Base-by-base conservation (phyloP, 2,113 vertebrate species). In the Pagrus major region DNA sequence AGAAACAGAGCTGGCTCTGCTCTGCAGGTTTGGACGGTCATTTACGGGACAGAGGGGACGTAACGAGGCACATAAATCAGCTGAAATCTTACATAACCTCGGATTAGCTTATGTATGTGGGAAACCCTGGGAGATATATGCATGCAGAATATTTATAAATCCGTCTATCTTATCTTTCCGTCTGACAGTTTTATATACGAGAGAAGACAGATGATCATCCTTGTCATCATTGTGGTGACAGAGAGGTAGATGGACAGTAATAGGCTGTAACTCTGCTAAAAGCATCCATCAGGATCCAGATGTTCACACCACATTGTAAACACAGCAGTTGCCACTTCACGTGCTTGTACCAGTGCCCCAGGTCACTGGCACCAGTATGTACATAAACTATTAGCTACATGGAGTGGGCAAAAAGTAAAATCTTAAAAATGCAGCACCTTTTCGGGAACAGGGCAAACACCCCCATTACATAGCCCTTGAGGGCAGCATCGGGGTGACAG, bases 1-100 rank as follows among this genome's bases (percentile, higher is more conserved):
- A 58, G 64, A 84, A 78, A 81, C 35, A 60, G 71, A 56, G 75
- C 76, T 60, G 69, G 59, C 52, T 37, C 79, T 71, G 67, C 44
- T 71, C 71, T 64, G 71, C 76, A 20, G 15, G 35, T 70, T 66
- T 31, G 44, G 25, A 49, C 41, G 44, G 54, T 27, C 37, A 68
- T 66, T 71, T 27, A 51, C 27, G 2, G 23, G 18, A 11, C 39
- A 27, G 59, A 56, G 59, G 27, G 23, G 51, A 25, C 11, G 59
- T 42, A 64, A 5, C 3, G 35, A 69, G 16, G 27, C 31, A 9
- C 25, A 79, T 18, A 29, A 47, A 71, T 11, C 8, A 63, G 14
- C 29, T 37, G 6, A 35, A 37, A 72, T 33, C 7, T 37, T 1
- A 59, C 35, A 59, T 25, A 29, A 7, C 5, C 37, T 46, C 27